Percentiles rank a stretch among this genome's conserved stretches.
These are phyloP conservation scores for Creontiades dilutus DNA, from an alignment of 2,888 invertebrate genomes.

Conservation along the genomic window DNA sequence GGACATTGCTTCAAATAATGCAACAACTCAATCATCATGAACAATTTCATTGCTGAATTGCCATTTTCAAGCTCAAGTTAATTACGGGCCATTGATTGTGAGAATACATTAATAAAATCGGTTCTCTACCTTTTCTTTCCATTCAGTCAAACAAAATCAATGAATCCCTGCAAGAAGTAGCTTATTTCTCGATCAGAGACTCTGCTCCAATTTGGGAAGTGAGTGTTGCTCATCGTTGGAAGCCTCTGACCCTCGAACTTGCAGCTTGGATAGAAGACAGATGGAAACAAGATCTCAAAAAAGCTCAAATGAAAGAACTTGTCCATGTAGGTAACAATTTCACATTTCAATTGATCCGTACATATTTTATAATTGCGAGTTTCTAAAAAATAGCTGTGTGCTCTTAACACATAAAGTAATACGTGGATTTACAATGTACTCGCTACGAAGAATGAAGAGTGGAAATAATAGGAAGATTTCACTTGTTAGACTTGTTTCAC, in stretches of 20 bases:
- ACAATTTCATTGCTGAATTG: too few species aligned
- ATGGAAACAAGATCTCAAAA: conserved; percentile 84
- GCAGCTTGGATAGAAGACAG: conserved; percentile 91
- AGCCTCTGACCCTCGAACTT: conserved; percentile 86
- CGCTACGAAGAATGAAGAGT: too few species aligned
- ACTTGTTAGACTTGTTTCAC: conserved; percentile 43
- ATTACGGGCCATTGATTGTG: too few species aligned
- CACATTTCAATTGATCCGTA: too few species aligned
- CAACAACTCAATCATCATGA: too few species aligned
- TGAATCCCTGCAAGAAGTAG: conserved; percentile 81
- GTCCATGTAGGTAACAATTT: conserved; percentile 80
- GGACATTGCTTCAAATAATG: too few species aligned
- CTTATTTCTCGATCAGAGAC: conserved; percentile 84
- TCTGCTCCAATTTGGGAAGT: conserved; percentile 90
- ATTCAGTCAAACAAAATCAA: conserved; percentile 75
- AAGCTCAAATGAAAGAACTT: conserved; percentile 88
- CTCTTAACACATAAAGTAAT: too few species aligned
- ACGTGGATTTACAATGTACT: too few species aligned
- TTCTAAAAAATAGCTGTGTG: too few species aligned
- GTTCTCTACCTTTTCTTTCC: neutral
- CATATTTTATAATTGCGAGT: too few species aligned
- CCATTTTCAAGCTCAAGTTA: too few species aligned
- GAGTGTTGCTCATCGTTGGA: conserved; percentile 89
- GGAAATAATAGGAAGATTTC: neutral
- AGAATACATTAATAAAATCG: neutral